phyloP scores from a whole-genome alignment of 53 echinoderm and acorn worm genomes.

The Stichopus horrens region DNA sequence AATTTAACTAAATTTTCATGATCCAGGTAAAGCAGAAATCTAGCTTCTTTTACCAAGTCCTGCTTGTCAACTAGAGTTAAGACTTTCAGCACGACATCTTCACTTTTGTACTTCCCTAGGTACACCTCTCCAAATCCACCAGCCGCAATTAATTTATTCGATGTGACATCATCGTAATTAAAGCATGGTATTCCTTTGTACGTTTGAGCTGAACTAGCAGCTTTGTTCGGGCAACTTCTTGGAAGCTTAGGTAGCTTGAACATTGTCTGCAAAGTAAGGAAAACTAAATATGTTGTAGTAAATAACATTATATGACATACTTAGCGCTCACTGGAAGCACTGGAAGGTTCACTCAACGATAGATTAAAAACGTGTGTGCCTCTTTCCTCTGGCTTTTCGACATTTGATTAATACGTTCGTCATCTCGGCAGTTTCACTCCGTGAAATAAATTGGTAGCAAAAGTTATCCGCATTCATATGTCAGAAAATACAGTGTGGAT shows the following conservation, averaged over 20 bases:
- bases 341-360: too few relatives aligned
- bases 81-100: conserved; percentile 7
- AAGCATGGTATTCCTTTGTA: conserved; percentile 28
- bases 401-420: too few relatives aligned
- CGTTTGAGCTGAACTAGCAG: background rate
- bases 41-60: conserved; percentile 12
- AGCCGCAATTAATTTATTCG: background rate
- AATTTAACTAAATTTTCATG: conserved; percentile 1
- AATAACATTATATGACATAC: background rate
- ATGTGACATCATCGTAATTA: conserved; percentile 17
- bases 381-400: too few relatives aligned
- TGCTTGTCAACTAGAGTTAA: background rate
- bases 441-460: too few relatives aligned
- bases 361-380: too few relatives aligned
- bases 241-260: conserved; percentile 2
- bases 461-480: too few relatives aligned
- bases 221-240: background rate
- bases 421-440: too few relatives aligned
- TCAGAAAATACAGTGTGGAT: too few relatives aligned
- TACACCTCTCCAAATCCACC: conserved; percentile 5
- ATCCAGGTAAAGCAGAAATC: background rate
- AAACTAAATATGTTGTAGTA: background rate
- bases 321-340: too few relatives aligned
- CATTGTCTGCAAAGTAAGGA: background rate
- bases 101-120: background rate